These are phyloP conservation scores for Kryptolebias marmoratus DNA, from an alignment of 2,113 vertebrate genomes.

Conservation along the genomic window DNA sequence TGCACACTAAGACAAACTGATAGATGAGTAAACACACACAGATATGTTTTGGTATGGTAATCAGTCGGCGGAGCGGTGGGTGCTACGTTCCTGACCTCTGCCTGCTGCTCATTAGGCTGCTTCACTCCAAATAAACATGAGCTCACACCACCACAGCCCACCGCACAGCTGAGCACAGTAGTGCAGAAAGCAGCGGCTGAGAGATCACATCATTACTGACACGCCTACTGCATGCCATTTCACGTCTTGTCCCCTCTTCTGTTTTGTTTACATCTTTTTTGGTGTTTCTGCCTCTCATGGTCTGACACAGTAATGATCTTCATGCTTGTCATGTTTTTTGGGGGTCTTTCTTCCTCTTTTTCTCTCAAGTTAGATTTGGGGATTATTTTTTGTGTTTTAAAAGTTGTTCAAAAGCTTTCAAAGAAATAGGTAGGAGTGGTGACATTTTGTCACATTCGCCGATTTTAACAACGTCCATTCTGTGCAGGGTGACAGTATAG, in stretches of 20 bases:
- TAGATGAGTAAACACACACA: constrained; percentile 71
- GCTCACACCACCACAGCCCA: constrained; percentile 62
- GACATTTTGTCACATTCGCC: constrained; percentile 24
- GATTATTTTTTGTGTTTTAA: constrained; percentile 46
- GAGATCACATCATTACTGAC: constrained; percentile 77
- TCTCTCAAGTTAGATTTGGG: constrained; percentile 50
- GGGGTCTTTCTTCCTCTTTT: not conserved
- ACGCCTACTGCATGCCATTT: constrained; percentile 72
- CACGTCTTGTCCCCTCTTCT: constrained; percentile 60
- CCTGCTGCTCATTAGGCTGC: constrained; percentile 78
- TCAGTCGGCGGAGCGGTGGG: constrained; percentile 70
- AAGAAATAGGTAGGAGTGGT: constrained; percentile 20
- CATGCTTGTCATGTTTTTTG: constrained; percentile 38
- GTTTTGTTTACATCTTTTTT: constrained; percentile 75
- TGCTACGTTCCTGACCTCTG: constrained; percentile 75
- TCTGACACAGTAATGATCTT: constrained; percentile 69
- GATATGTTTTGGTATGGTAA: constrained; percentile 75
- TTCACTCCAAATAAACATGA: constrained; percentile 77
- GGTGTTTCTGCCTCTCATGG: constrained; percentile 49
- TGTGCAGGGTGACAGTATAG: not conserved
- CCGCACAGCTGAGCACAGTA: constrained; percentile 51
- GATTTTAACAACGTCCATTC: constrained; percentile 35
- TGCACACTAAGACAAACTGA: constrained; percentile 67
- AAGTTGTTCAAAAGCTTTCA: constrained; percentile 50
- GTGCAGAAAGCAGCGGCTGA: constrained; percentile 60